A percentile compares a stretch with the other conserved stretches of the same genome.
These are phyloP conservation scores for Prenolepis imparis DNA, from an alignment of 2,888 invertebrate species.

Conservation along the genomic window DNA sequence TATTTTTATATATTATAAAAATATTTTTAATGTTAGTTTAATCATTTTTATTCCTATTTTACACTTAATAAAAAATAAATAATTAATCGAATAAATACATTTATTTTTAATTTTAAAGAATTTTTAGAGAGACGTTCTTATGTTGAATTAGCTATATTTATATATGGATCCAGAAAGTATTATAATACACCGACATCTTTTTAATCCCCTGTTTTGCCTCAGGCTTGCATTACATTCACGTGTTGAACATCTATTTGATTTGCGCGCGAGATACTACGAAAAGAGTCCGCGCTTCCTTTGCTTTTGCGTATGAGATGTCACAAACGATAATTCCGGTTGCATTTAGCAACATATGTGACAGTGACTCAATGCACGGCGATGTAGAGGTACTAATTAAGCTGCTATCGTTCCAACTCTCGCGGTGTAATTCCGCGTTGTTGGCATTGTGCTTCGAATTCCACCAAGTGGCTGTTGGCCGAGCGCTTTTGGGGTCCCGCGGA, in stretches of 20 bases:
- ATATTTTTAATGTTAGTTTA: background rate
- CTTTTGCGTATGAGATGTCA: constrained; percentile 18
- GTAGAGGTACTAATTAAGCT: constrained; percentile 77
- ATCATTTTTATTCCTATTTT: background rate
- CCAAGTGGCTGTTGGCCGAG: constrained; percentile 81
- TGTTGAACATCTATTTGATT: background rate
- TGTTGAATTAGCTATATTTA: background rate
- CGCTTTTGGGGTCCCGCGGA: constrained; percentile 81
- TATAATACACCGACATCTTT: background rate
- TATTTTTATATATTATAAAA: too few relatives aligned
- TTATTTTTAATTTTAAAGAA: background rate
- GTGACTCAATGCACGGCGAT: constrained; percentile 65
- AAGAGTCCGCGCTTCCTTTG: constrained; percentile 17
- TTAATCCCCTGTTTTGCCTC: background rate
- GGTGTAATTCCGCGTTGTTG: constrained; percentile 80
- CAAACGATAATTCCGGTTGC: constrained; percentile 60
- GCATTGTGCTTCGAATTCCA: constrained; percentile 80
- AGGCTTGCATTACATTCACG: background rate
- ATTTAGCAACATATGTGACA: constrained; percentile 68
- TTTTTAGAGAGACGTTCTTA: background rate
- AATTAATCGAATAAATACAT: background rate
- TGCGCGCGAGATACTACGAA: constrained; percentile 4
- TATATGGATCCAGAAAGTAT: background rate
- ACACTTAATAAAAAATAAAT: background rate
- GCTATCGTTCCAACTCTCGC: constrained; percentile 76